Percentiles rank a stretch among this genome's conserved stretches.
phyloP scores from a whole-genome alignment of 2,797 vertebrate genomes.

The Ciconia nigra region DNA sequence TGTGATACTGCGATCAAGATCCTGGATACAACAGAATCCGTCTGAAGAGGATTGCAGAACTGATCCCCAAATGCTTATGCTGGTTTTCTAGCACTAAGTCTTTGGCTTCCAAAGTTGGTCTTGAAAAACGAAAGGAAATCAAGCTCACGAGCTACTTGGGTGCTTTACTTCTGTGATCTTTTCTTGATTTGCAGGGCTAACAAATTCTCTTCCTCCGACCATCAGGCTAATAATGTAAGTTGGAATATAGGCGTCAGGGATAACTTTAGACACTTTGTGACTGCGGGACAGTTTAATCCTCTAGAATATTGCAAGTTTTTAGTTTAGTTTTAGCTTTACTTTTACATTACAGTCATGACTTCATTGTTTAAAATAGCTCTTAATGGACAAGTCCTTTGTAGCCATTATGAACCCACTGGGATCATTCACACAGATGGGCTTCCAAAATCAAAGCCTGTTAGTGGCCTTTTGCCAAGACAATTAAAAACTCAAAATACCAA shows the following conservation, averaged over 20 bases:
- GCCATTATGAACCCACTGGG: not conserved
- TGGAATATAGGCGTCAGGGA: not conserved
- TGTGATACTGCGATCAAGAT: not conserved
- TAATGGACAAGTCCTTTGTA: not conserved
- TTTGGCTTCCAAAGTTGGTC: not conserved
- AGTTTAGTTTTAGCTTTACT: not conserved
- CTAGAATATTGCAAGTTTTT: not conserved
- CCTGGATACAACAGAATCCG: not conserved
- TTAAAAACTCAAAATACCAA: not conserved
- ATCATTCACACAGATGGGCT: not conserved
- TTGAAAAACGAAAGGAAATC: not conserved
- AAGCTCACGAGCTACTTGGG: not conserved
- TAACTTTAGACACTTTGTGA: not conserved
- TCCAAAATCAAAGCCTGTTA: conserved; percentile 5
- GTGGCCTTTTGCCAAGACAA: not conserved
- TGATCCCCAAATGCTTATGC: not conserved
- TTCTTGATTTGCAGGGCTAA: not conserved
- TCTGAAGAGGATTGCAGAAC: not conserved
- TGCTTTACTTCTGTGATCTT: not conserved
- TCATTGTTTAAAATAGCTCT: conserved; percentile 1
- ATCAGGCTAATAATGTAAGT: not conserved
- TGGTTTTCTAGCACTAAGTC: not conserved
- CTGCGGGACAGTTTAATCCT: not conserved
- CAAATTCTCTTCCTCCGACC: not conserved
- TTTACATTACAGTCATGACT: not conserved